These are phyloP conservation scores for Acanthoscelides obtectus DNA, from an alignment of 2,888 invertebrate genomes.

Conservation along the genomic window DNA sequence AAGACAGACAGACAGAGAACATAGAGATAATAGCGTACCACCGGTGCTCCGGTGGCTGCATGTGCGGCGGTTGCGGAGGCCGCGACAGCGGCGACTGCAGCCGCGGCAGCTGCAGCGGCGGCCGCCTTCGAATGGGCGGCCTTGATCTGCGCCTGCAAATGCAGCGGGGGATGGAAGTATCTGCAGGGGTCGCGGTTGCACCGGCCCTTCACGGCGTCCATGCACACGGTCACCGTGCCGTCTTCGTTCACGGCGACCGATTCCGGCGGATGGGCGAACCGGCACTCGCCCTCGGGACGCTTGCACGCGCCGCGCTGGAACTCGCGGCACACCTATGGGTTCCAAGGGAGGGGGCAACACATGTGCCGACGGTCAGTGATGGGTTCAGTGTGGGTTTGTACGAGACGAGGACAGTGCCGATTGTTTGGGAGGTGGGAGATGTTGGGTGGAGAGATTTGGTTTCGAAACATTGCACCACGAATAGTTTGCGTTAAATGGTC, in stretches of 20 bases:
- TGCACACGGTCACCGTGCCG: conserved; percentile 99
- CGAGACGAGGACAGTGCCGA: neutral
- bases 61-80: conserved; percentile 43
- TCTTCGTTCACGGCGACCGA: conserved; percentile 95
- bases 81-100: conserved; percentile 53
- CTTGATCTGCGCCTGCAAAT: conserved; percentile 99
- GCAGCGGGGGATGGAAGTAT: conserved; percentile 99
- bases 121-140: conserved; percentile 90
- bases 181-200: conserved; percentile 99
- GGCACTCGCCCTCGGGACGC: conserved; percentile 96
- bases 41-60: neutral
- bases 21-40: neutral
- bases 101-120: conserved; percentile 49
- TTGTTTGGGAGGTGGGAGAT: neutral
- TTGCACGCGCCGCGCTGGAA: conserved; percentile 98
- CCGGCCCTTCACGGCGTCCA: conserved; percentile 99
- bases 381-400: neutral
- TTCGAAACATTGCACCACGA: too few relatives aligned
- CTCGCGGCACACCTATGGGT: conserved; percentile 94
- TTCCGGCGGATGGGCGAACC: conserved; percentile 98
- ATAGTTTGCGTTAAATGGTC: too few relatives aligned
- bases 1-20: too few relatives aligned
- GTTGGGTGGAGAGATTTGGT: too few relatives aligned
- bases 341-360: neutral
- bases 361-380: neutral